Base-by-base conservation (phyloP, 2,888 invertebrate species). In the Agonopterix alstromeriana region DNA sequence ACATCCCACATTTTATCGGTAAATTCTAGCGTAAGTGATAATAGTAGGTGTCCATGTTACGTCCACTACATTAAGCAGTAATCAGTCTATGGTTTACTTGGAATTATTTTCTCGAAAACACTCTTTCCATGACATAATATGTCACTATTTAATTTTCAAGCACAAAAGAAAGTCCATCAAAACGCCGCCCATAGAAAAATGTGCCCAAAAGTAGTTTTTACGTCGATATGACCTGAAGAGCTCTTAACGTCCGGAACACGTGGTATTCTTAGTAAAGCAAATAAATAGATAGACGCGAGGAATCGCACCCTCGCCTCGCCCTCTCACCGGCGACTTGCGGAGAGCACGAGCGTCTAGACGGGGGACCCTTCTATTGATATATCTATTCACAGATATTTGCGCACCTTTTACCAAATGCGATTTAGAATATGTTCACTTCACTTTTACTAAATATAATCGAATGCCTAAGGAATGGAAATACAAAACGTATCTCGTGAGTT, bases 261-360 rank as follows among this genome's bases (percentile, higher is more conserved):
- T 77, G 79, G 72, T 75, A 73, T 77, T 65, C 42, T 81, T 72
- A 76, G 73, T 67, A 76, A 73, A 82, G 79, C 73, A 86, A 86
- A 86, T 83, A 84, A 83, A 82, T 81, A 76, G 77, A 82, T 78
- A 82, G 81, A 78, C 70, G 70, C 27, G 74, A 73, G 72, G 73
- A 67, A 67, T 70, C 59, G 70, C 82, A 71, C 84, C 83, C 86
- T 82, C 67, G 62, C 61, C 54, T 27, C 51, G 60, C 54, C 83
- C 85, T 82, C 65, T 63, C 61, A 54, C 51, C 60, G 54, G 77
- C 77, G 82, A 82, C 82, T 82, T 76, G 84, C 81, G 76, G 71
- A 71, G 77, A 79, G 27, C 27, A 7, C 27, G 3, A 7, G 78
- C 72, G 87, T 88, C 87, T 88, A 88, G 87, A 87, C 86, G 81